A percentile compares a stretch with the other conserved stretches of the same genome.
Conservation (phyloP, 2,113 vertebrate genomes). For the Lates calcarifer region DNA sequence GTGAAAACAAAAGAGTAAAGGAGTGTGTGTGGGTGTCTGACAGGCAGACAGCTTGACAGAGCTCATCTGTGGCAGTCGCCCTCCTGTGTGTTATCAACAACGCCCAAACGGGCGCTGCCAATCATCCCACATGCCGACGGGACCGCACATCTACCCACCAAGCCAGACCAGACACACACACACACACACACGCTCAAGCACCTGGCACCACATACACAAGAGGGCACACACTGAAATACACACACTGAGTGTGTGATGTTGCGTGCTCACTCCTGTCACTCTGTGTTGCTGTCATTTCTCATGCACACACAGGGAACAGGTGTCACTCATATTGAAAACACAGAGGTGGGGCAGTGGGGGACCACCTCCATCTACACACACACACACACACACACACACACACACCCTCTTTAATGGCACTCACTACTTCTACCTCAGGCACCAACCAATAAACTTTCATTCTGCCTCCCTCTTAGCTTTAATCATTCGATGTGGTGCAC, state of each 20-base stretch:
- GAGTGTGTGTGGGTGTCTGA: conserved; percentile 46
- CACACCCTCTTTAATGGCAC: too few species aligned
- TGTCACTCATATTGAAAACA: conserved; percentile 40
- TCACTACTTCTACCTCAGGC: background rate
- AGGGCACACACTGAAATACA: background rate
- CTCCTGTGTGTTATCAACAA: conserved; percentile 71
- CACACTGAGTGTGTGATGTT: background rate
- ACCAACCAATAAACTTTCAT: background rate
- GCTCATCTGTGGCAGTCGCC: conserved; percentile 67
- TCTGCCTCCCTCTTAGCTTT: background rate
- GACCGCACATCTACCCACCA: conserved; percentile 32
- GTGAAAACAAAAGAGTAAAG: background rate
- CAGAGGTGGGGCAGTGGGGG: background rate
- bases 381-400: background rate
- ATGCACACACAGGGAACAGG: conserved; percentile 30
- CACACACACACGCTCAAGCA: conserved; percentile 28
- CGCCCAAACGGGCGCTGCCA: conserved; percentile 66
- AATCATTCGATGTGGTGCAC: conserved; percentile 11
- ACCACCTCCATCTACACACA: conserved; percentile 3
- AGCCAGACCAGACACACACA: conserved; percentile 9
- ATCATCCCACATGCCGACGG: conserved; percentile 49
- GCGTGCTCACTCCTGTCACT: background rate
- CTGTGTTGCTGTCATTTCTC: conserved; percentile 1
- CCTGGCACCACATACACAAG: background rate
- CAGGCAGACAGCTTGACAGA: conserved; percentile 67